A percentile compares a stretch with the other conserved stretches of the same genome.
Evolutionary conservation across 2,113 vertebrate species (phyloP).

Genomic region (Ploceus nigricollis): DNA sequence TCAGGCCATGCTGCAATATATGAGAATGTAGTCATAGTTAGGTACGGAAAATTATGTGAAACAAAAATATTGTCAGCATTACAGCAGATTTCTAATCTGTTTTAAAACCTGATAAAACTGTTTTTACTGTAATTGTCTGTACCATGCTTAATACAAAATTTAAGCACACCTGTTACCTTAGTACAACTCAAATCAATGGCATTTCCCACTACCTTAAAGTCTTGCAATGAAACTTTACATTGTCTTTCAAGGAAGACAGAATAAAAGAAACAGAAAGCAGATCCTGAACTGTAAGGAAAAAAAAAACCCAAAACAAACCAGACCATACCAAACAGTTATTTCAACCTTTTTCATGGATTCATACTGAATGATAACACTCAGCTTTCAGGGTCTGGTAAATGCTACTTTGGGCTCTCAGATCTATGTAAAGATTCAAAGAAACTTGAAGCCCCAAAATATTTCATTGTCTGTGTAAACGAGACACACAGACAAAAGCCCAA

Average conservation of each 20-base stretch:
- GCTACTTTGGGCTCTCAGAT: background rate
- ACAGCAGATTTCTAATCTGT: background rate
- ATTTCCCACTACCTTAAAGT: background rate
- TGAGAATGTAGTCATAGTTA: background rate
- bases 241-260: background rate
- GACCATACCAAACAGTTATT: background rate
- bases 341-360: background rate
- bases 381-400: background rate
- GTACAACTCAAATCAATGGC: background rate
- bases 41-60: background rate
- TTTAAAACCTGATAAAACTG: background rate
- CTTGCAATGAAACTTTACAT: background rate
- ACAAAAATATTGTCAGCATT: background rate
- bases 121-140: background rate
- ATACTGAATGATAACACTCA: background rate
- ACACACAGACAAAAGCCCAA: background rate
- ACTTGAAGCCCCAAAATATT: background rate
- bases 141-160: background rate
- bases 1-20: background rate
- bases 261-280: background rate
- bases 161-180: background rate
- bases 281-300: background rate
- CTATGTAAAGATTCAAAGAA: background rate
- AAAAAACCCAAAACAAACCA: accelerated
- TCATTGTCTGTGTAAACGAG: background rate